Conservation (phyloP, 2,797 vertebrate species). For the Merluccius polli region DNA sequence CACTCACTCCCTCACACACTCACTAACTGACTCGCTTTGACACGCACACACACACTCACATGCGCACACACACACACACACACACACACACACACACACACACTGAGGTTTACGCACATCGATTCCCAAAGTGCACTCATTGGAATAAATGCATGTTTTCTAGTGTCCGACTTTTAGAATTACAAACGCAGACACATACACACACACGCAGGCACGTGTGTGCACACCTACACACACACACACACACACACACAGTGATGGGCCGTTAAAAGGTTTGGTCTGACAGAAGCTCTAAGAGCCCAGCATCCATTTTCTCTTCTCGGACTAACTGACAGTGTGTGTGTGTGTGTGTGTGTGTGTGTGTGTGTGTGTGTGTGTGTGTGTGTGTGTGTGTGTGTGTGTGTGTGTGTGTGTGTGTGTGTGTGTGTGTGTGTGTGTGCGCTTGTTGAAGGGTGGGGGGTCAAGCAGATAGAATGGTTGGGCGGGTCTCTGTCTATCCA, state of each 20-base stretch:
- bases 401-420: not conserved
- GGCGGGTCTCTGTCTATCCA: constrained; percentile 14
- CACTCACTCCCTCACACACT: constrained; percentile 16
- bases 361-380: not conserved
- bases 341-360: not conserved
- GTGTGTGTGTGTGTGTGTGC: not conserved
- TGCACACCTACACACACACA: constrained; percentile 25
- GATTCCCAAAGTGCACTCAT: too few species aligned
- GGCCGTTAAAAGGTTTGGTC: constrained; percentile 58
- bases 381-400: not conserved
- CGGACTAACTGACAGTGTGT: constrained; percentile 26
- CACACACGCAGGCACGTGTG: constrained; percentile 23
- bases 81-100: constrained; percentile 34
- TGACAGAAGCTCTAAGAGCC: constrained; percentile 59
- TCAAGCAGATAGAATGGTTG: not conserved
- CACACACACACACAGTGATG: constrained; percentile 29
- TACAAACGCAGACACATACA: constrained; percentile 34
- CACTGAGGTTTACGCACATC: constrained; percentile 9
- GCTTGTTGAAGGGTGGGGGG: not conserved
- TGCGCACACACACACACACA: constrained; percentile 32
- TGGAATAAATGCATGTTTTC: too few species aligned
- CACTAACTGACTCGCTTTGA: constrained; percentile 25
- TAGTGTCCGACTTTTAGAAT: too few species aligned
- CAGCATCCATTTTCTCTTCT: constrained; percentile 46
- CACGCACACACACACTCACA: constrained; percentile 36